Evolutionary conservation across 2,888 invertebrate genomes (phyloP), one percentile per base, ranked within the genome.

Genomic region (Eristalinus aeneus): DNA sequence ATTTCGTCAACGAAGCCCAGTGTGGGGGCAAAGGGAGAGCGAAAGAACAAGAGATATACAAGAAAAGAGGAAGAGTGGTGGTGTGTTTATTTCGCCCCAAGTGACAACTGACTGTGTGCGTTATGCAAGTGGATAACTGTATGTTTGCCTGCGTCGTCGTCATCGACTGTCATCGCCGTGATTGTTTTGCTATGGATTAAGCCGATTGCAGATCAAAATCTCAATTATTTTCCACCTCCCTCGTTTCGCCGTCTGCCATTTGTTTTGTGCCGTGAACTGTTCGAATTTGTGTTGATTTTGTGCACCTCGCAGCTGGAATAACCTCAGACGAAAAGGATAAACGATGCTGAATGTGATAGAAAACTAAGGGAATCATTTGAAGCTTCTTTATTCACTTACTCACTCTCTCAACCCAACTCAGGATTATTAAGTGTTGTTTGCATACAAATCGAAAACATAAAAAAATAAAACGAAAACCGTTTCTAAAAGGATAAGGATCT

Each of bases 341-440:
- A 39, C 6, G 39, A 39, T 11, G 56, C 56, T 22, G 56, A 56
- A 56, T 56, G 56, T 23, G 56, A 61, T 27, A 61, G 61, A 12
- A 22, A 2, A 22, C 16, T 20, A 36, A 65, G 12, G 56, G 36
- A 32, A 1, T 64, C 46, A 63, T 69, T 56, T 34, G 63, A 32
- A 61, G 46, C 36, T 20, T 54, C 54, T 60, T 22, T 71, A 32
- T 72, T 81, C 85, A 68, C 75, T 68, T 5, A 27, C 2, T 27
- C 27, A 27, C 27, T 5, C 27, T 27, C 27, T 27, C 85, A 85
- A 46, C 85, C 81, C 53, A 81, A 85, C 85, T 85, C 85, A 85
- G 85, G 85, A 85, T 85, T 85, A 85, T 12, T 67, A 81, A 85
- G 85, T 81, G 56, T 56, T 56, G 56, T 56, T 56, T 56, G 20